Percentiles rank a stretch among this genome's conserved stretches.
Evolutionary conservation across 2,797 vertebrate species (phyloP).

Genomic region (Steatocranus sp.): DNA sequence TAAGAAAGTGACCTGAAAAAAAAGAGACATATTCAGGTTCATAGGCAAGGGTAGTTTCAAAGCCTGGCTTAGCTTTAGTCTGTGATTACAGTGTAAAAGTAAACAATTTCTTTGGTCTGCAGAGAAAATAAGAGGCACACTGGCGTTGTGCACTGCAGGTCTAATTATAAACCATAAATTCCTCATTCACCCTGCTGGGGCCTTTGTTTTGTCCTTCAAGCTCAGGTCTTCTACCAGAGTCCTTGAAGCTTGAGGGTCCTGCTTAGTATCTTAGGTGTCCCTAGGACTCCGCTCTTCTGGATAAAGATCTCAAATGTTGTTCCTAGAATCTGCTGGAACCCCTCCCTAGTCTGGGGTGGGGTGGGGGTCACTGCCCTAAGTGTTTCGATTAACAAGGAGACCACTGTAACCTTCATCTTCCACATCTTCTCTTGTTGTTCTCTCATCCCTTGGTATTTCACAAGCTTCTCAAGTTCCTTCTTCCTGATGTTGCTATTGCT

Average conservation of each 20-base stretch:
- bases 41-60: not conserved
- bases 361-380: not conserved
- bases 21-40: conserved; percentile 41
- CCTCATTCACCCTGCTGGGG: not conserved
- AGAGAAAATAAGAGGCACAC: not conserved
- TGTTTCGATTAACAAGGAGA: not conserved
- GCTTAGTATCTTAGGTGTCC: not conserved
- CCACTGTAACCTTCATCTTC: not conserved
- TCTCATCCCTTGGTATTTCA: not conserved
- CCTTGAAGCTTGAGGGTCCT: not conserved
- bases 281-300: accelerated
- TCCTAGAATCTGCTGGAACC: not conserved
- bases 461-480: not conserved
- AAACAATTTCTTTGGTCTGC: not conserved
- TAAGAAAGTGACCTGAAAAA: conserved; percentile 52
- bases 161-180: not conserved
- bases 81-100: conserved; percentile 1
- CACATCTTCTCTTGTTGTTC: not conserved
- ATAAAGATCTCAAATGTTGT: not conserved
- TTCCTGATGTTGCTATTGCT: not conserved
- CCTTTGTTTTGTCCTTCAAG: not conserved
- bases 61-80: not conserved
- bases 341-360: not conserved
- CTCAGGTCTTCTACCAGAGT: not conserved
- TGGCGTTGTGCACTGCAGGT: not conserved